These are phyloP conservation scores for Eulimnadia texana DNA, from an alignment of 1,140 invertebrate genomes.

Conservation along the genomic window DNA sequence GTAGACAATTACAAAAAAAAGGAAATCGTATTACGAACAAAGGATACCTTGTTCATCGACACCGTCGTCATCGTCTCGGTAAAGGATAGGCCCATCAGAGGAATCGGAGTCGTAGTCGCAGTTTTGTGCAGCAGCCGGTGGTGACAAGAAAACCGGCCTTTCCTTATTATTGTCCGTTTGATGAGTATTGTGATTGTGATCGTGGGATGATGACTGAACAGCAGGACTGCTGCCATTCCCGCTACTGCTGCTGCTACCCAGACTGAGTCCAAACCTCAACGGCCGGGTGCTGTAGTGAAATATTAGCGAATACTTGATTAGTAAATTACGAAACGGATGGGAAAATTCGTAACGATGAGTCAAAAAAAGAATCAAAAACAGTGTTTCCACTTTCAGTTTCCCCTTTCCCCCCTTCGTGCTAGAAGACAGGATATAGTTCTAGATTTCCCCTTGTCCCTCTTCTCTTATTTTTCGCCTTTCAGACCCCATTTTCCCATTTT, in stretches of 20 bases:
- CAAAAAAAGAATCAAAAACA: too few relatives aligned
- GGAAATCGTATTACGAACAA: background rate
- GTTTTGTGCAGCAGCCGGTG: background rate
- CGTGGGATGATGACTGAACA: conserved; percentile 21
- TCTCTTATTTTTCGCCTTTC: too few relatives aligned
- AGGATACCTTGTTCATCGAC: conserved; percentile 7
- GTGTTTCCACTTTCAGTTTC: too few relatives aligned
- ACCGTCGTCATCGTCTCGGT: conserved; percentile 56
- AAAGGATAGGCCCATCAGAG: conserved; percentile 46
- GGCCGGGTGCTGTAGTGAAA: conserved; percentile 48
- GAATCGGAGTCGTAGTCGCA: conserved; percentile 38
- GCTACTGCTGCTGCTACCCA: conserved; percentile 37
- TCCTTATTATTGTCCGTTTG: conserved; percentile 73
- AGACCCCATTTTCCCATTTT: too few relatives aligned
- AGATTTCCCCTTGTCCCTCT: too few relatives aligned
- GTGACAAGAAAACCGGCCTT: background rate
- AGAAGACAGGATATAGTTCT: too few relatives aligned
- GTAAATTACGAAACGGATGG: background rate
- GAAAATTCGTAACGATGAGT: too few relatives aligned
- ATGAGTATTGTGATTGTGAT: conserved; percentile 10
- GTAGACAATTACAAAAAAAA: too few relatives aligned
- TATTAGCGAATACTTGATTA: background rate
- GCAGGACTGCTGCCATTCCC: conserved; percentile 33
- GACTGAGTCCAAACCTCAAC: conserved; percentile 51
- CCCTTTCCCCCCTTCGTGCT: too few relatives aligned